phyloP scores from a whole-genome alignment of 2,888 invertebrate species.

The Xestia ashworthii region DNA sequence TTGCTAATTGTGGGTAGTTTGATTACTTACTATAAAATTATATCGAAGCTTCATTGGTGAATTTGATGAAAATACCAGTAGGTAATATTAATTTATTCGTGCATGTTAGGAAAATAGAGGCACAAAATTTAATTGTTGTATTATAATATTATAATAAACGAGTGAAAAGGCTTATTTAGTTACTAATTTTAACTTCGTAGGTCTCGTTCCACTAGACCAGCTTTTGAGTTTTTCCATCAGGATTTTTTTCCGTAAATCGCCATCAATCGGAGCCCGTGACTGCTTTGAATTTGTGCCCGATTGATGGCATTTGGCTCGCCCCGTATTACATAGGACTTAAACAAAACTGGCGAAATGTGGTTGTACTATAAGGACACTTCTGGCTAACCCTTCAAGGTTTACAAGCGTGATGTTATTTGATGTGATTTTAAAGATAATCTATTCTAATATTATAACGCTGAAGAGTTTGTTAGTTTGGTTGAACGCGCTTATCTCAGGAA shows the following conservation, averaged over 20 bases:
- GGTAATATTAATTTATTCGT: background rate
- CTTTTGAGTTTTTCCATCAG: background rate
- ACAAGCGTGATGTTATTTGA: background rate
- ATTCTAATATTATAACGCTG: no score
- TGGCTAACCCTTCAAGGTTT: background rate
- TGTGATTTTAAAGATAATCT: background rate
- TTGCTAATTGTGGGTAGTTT: slow-evolving; percentile 12
- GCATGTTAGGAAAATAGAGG: background rate
- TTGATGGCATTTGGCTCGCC: background rate
- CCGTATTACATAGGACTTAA: background rate
- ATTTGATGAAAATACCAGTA: background rate
- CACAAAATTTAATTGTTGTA: background rate
- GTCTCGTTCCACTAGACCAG: no score
- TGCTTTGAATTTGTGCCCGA: background rate
- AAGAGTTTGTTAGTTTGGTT: no score
- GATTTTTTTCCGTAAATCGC: background rate
- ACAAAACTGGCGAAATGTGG: background rate
- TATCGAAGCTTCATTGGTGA: background rate
- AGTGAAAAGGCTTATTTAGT: background rate
- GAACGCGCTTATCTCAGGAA: no score
- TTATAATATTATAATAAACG: background rate
- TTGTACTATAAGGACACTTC: background rate
- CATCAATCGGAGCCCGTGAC: no score
- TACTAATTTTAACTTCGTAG: background rate
- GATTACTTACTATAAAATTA: slow-evolving; percentile 17